A percentile compares a stretch with the other conserved stretches of the same genome.
Evolutionary conservation across 2,888 invertebrate species (phyloP).

Genomic region (Seladonia tumulorum): DNA sequence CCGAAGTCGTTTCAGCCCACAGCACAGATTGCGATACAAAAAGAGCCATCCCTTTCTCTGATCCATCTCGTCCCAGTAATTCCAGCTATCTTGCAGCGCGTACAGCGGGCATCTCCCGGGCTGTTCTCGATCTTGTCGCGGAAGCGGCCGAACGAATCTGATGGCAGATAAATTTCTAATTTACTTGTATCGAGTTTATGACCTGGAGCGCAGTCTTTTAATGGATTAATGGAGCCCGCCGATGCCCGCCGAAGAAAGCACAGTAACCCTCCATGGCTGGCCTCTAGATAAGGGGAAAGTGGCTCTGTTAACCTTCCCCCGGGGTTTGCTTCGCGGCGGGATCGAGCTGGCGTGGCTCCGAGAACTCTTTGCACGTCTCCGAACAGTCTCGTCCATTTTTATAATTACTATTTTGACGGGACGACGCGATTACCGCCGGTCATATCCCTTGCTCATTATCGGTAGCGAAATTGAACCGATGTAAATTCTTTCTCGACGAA

Average conservation of each 20-base stretch:
- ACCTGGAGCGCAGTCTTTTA: conserved; percentile 44
- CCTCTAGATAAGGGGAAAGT: conserved; percentile 54
- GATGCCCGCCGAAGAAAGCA: conserved; percentile 46
- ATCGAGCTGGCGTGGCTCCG: background rate
- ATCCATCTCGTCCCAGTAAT: conserved; percentile 10
- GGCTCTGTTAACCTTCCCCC: conserved; percentile 32
- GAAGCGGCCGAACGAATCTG: conserved; percentile 38
- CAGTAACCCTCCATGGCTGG: conserved; percentile 42
- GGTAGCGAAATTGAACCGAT: background rate
- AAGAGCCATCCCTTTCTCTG: background rate
- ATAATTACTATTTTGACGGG: background rate
- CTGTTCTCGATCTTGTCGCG: conserved; percentile 37
- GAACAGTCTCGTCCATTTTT: background rate
- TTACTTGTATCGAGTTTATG: conserved; percentile 62
- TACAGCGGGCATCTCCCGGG: conserved; percentile 2
- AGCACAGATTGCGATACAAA: background rate
- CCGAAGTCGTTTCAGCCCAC: background rate
- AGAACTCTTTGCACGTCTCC: background rate
- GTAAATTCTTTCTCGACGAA: background rate
- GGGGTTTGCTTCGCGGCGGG: conserved; percentile 9
- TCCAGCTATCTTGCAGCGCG: conserved; percentile 3
- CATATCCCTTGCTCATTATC: background rate
- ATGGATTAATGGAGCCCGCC: conserved; percentile 60
- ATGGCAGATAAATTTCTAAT: conserved; percentile 66
- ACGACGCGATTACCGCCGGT: background rate